A percentile compares a stretch with the other conserved stretches of the same genome.
phyloP scores from a whole-genome alignment of 2,888 invertebrate species.

The Drosophila maculinotata region DNA sequence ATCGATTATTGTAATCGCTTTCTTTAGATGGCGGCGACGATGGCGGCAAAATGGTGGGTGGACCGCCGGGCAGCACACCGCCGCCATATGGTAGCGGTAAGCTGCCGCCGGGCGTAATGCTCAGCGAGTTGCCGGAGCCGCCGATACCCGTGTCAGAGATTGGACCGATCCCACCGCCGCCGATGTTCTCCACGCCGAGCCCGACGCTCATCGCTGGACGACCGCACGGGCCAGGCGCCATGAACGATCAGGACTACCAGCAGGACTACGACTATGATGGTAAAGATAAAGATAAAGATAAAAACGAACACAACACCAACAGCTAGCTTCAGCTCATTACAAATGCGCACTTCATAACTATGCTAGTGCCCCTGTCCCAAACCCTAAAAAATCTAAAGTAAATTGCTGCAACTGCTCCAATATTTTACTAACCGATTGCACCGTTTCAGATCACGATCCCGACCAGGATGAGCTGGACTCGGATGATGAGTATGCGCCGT shows the following conservation, averaged over 20 bases:
- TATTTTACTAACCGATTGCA: not conserved
- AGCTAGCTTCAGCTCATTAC: slow-evolving; percentile 68
- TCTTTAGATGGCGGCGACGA: slow-evolving; percentile 87
- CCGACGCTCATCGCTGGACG: slow-evolving; percentile 88
- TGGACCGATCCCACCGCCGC: slow-evolving; percentile 96
- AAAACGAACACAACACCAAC: not conserved
- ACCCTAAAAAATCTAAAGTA: not conserved
- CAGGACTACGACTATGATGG: slow-evolving; percentile 89
- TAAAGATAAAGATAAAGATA: slow-evolving; percentile 77
- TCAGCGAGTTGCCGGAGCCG: slow-evolving; percentile 95
- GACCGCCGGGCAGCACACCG: slow-evolving; percentile 84
- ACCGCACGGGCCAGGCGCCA: slow-evolving; percentile 85
- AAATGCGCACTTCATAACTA: slow-evolving; percentile 72
- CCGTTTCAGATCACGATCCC: slow-evolving; percentile 83
- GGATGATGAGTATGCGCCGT: slow-evolving; percentile 87
- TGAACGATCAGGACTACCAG: slow-evolving; percentile 84
- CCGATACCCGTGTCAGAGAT: slow-evolving; percentile 96
- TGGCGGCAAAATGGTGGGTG: slow-evolving; percentile 77
- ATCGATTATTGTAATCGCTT: slow-evolving; percentile 23
- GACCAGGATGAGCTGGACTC: slow-evolving; percentile 89
- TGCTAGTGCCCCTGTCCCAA: slow-evolving; percentile 54
- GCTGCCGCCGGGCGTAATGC: slow-evolving; percentile 87
- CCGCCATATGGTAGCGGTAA: slow-evolving; percentile 82
- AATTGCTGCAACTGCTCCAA: not conserved
- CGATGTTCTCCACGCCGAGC: slow-evolving; percentile 97